These are phyloP conservation scores for Rhabdomys dilectus DNA, from an alignment of 2,113 vertebrate species.

Conservation along the genomic window DNA sequence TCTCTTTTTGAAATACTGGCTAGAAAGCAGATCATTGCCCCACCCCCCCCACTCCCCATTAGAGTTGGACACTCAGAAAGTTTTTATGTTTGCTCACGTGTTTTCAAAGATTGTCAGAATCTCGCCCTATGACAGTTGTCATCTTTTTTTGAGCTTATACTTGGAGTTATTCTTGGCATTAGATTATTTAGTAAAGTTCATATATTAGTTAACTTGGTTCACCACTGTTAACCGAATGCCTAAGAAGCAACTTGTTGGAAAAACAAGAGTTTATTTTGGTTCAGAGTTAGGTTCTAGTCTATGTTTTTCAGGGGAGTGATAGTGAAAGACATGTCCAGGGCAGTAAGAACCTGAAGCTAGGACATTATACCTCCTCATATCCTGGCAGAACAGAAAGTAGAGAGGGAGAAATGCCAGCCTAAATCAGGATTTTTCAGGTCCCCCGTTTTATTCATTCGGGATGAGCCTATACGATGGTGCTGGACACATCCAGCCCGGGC, in stretches of 20 bases:
- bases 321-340: too few species aligned
- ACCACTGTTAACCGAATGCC: neutral
- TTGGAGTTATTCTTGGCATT: neutral
- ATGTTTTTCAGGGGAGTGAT: neutral
- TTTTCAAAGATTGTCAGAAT: neutral
- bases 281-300: neutral
- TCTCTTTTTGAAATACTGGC: neutral
- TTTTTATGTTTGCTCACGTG: neutral
- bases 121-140: neutral
- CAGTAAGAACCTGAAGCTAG: neutral
- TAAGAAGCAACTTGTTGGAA: neutral
- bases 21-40: neutral
- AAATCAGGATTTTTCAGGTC: too few species aligned
- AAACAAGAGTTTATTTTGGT: neutral
- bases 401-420: neutral
- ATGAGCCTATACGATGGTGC: neutral
- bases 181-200: constrained; percentile 18
- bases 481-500: neutral
- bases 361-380: neutral
- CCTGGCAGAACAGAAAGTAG: neutral
- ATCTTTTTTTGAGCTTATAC: neutral
- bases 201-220: neutral
- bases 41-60: neutral
- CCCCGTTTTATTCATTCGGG: neutral
- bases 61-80: neutral